A percentile compares a stretch with the other conserved stretches of the same genome.
Evolutionary conservation across 35 echinoderm and acorn worm genomes (phyloP).

Genomic region (Apostichopus parvimensis): DNA sequence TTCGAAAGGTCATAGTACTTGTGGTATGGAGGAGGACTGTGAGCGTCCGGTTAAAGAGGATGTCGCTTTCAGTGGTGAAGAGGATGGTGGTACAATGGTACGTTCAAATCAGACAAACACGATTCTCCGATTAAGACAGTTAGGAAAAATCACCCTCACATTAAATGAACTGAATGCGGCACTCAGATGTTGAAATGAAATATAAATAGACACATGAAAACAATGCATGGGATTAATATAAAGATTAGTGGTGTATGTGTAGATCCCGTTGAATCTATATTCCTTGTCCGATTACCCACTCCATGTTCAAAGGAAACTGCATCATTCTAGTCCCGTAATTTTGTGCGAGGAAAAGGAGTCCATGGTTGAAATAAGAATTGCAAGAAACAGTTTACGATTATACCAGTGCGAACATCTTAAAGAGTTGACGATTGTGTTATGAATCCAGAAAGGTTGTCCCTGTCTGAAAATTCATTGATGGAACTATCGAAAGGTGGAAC

Average conservation of each 20-base stretch:
- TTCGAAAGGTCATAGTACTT: slow-evolving; percentile 8
- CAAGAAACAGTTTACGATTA: slow-evolving; percentile 11
- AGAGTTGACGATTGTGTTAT: slow-evolving; percentile 1
- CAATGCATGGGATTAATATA: neutral
- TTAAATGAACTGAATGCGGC: slow-evolving; percentile 21
- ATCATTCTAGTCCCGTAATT: neutral
- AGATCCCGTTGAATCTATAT: slow-evolving; percentile 27
- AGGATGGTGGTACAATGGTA: neutral
- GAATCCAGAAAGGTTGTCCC: neutral
- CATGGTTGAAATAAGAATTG: slow-evolving; percentile 26
- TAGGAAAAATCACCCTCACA: neutral
- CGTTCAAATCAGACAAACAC: too few relatives aligned
- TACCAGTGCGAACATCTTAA: slow-evolving; percentile 41
- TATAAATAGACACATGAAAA: slow-evolving; percentile 32
- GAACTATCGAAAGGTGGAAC: slow-evolving; percentile 9
- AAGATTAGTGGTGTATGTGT: slow-evolving; percentile 14
- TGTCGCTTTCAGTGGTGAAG: neutral
- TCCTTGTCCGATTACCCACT: slow-evolving; percentile 40
- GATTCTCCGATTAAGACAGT: neutral
- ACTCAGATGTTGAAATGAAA: neutral
- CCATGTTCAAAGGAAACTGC: slow-evolving; percentile 38
- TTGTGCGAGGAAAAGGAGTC: slow-evolving; percentile 29
- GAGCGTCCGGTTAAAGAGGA: neutral
- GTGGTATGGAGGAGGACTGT: neutral
- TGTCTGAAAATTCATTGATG: neutral